Evolutionary conservation across 2,888 invertebrate species (phyloP).

Genomic region (Apamea monoglypha): DNA sequence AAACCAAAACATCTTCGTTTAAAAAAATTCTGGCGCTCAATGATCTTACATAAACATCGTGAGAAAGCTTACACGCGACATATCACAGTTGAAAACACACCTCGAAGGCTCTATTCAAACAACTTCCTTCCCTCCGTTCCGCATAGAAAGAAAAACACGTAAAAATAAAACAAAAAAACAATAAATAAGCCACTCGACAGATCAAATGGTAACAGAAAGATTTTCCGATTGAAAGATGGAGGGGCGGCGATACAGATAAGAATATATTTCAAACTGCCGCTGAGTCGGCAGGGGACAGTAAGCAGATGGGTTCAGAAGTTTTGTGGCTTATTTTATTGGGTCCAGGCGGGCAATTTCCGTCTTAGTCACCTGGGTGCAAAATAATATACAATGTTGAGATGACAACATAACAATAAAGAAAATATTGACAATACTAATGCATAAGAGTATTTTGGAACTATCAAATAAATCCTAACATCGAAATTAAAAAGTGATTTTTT

Average conservation of each 20-base stretch:
- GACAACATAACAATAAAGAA: too few species aligned
- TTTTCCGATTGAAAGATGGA: conserved; percentile 25
- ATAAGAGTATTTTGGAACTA: too few species aligned
- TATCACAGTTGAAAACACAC: neutral
- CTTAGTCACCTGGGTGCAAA: neutral
- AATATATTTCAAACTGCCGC: conserved; percentile 25
- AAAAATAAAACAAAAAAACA: conserved; percentile 33
- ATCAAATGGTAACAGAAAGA: conserved; percentile 45
- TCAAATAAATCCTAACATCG: too few species aligned
- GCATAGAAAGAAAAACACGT: neutral
- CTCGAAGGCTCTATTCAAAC: neutral
- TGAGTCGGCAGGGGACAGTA: neutral
- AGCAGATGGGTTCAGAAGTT: conserved; percentile 18
- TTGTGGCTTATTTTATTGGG: too few species aligned
- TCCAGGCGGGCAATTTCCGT: neutral
- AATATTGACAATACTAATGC: too few species aligned
- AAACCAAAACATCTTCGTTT: too few species aligned
- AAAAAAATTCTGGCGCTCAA: neutral
- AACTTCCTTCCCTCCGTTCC: neutral
- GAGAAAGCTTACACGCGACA: neutral
- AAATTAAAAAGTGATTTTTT: too few species aligned
- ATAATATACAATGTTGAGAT: too few species aligned
- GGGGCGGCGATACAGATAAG: conserved; percentile 20
- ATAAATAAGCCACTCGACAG: conserved; percentile 45
- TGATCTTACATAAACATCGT: neutral